Percentiles rank a stretch among this genome's conserved stretches.
These are phyloP conservation scores for Arrhopalites spinosus DNA, from an alignment of 2,888 invertebrate species.

Conservation along the genomic window DNA sequence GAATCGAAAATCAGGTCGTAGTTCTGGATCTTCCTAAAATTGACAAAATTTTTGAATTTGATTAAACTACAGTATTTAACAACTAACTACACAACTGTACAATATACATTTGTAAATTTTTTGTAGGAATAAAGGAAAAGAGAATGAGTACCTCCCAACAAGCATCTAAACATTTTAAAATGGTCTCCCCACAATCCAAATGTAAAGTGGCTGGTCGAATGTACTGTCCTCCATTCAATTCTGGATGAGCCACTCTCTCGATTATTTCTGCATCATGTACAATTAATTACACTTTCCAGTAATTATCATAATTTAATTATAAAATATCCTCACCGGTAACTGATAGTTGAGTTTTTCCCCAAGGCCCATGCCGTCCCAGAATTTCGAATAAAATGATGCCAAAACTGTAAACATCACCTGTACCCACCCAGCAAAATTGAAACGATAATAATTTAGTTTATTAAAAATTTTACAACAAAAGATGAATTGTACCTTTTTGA, in stretches of 20 bases:
- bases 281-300: not conserved
- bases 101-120: not conserved
- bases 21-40: constrained; percentile 80
- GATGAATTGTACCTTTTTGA: constrained; percentile 75
- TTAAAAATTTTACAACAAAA: no score
- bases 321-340: constrained; percentile 14
- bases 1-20: constrained; percentile 77
- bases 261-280: constrained; percentile 44
- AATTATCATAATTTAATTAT: not conserved
- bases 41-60: no score
- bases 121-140: not conserved
- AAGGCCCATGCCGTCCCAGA: constrained; percentile 78
- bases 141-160: constrained; percentile 68
- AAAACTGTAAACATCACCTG: constrained; percentile 78
- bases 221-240: constrained; percentile 34
- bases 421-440: no score
- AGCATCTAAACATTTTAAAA: constrained; percentile 65
- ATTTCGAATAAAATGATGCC: constrained; percentile 85
- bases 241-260: constrained; percentile 43
- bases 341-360: constrained; percentile 70
- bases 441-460: no score
- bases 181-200: constrained; percentile 58
- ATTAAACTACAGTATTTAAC: not conserved
- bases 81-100: not conserved
- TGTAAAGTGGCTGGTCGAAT: constrained; percentile 47